Percentiles rank a stretch among this genome's conserved stretches.
Conservation (phyloP, 2,888 invertebrate genomes). For the Hypomecis punctinalis region DNA sequence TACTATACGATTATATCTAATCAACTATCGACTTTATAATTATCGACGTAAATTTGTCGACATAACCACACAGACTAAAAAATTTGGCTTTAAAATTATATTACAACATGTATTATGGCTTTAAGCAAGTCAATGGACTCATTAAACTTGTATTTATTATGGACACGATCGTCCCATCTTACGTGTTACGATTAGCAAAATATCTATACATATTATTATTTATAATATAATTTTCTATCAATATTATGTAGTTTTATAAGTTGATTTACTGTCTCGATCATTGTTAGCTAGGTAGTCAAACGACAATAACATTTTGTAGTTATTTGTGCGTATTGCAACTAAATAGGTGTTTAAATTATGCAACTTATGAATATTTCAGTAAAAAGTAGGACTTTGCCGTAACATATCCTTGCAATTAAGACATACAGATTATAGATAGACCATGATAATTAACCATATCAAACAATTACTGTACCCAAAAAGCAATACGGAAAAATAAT, state of each 20-base stretch:
- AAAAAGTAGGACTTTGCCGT: conserved; percentile 59
- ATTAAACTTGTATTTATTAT: conserved; percentile 74
- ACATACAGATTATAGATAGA: conserved; percentile 45
- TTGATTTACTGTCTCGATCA: conserved; percentile 75
- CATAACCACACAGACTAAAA: conserved; percentile 84
- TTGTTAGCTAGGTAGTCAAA: conserved; percentile 69
- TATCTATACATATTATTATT: conserved; percentile 74
- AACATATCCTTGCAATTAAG: conserved; percentile 68
- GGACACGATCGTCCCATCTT: conserved; percentile 60
- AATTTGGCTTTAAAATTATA: conserved; percentile 85
- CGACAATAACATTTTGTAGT: conserved; percentile 63
- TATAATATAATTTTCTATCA: conserved; percentile 79
- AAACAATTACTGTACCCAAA: conserved; percentile 15
- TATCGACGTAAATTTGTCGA: conserved; percentile 73
- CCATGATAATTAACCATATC: conserved; percentile 43
- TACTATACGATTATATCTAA: conserved; percentile 76
- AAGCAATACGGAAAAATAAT: conserved; percentile 17
- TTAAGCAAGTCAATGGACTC: conserved; percentile 80
- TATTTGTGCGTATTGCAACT: conserved; percentile 68
- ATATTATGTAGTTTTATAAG: conserved; percentile 82
- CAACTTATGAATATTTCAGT: conserved; percentile 56
- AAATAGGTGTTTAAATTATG: conserved; percentile 64
- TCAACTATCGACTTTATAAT: conserved; percentile 78
- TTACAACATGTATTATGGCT: conserved; percentile 79
- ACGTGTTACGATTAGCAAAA: conserved; percentile 71